Evolutionary conservation across 2,797 vertebrate genomes (phyloP).

Genomic region (Sphenodon punctatus): DNA sequence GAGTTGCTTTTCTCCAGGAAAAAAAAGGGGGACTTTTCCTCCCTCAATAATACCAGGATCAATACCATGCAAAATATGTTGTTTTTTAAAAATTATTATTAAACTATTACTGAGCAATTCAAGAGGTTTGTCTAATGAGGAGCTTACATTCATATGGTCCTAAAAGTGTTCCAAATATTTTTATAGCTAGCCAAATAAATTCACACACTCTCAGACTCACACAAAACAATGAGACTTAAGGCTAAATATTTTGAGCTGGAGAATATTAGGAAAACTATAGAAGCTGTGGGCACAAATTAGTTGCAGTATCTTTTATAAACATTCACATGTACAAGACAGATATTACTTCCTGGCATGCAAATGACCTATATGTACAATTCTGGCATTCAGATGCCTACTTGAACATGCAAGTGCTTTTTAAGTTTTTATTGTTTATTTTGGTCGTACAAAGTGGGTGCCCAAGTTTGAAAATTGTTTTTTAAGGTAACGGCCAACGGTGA

Average conservation of each 20-base stretch:
- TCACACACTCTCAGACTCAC: not conserved
- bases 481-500: conserved; percentile 14
- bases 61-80: not conserved
- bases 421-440: not conserved
- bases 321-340: too few relatives aligned
- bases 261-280: too few relatives aligned
- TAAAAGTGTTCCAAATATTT: not conserved
- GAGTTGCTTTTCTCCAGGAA: conserved; percentile 4
- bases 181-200: not conserved
- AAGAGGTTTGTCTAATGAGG: conserved; percentile 52
- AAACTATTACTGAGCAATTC: conserved; percentile 54
- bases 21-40: not conserved
- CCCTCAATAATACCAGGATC: not conserved
- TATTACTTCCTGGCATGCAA: too few relatives aligned
- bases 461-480: conserved; percentile 27
- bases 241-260: not conserved
- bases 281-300: too few relatives aligned
- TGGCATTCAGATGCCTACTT: not conserved
- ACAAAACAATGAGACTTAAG: not conserved
- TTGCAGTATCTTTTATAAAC: too few relatives aligned
- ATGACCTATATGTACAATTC: too few relatives aligned
- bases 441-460: not conserved
- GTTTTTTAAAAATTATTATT: conserved; percentile 10
- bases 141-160: conserved; percentile 37
- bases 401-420: conserved; percentile 19